Evolutionary conservation across 2,888 invertebrate genomes (phyloP), one percentile per base, ranked within the genome.

Genomic region (Philereme transversata): DNA sequence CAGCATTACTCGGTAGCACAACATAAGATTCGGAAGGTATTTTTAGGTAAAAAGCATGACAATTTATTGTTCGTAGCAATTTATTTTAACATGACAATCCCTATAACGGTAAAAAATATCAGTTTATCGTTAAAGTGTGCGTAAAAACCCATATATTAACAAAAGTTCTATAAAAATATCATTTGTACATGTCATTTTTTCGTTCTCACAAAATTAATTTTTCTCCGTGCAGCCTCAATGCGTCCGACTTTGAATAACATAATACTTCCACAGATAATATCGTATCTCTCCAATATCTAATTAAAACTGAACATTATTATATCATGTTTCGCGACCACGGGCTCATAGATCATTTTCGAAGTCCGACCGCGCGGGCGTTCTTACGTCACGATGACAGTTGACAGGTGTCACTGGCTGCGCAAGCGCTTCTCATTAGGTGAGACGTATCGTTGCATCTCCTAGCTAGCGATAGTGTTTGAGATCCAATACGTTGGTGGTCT

Each of bases 341-440:
- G 73, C 78, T 76, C 78, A 82, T 81, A 79, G 84, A 86, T 86
- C 84, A 83, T 85, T 77, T 75, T 75, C 69, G 77, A 76, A 47
- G 43, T 51, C 62, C 65, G 64, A 59, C 76, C 81, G 81, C 83
- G 81, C 88, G 86, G 88, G 89, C 88, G 89, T 86, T 83, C 85
- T 68, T 74, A 77, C 81, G 83, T 88, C 88, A 86, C 64, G 67
- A 57, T 82, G 87, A 88, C 86, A 87, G 81, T 76, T 90, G 90
- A 91, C 90, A 90, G 89, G 88, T 91, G 90, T 90, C 91, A 89
- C 82, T 76, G 70, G 83, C 78, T 81, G 82, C 81, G 84, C 84
- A 80, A 76, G 77, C 86, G 83, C 88, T 83, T 69, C 73, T 78
- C 78, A 75, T 78, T 78, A 78, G 75, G 56, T 64, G 65, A 79